phyloP scores from a whole-genome alignment of 92 coral and sea anemone genomes.

The Epizoanthus stellaris region DNA sequence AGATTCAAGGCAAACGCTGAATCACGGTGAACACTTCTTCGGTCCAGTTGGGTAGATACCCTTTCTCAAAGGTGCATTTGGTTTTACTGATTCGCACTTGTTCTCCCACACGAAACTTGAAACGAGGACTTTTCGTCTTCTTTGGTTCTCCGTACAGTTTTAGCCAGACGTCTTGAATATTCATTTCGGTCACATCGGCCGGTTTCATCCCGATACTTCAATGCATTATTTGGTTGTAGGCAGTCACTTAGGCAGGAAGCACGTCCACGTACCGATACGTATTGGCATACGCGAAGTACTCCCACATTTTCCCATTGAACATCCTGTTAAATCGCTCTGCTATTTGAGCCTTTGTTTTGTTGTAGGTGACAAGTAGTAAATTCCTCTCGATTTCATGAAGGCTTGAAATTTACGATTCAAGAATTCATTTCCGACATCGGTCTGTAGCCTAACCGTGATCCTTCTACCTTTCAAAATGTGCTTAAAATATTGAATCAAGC shows the following conservation, averaged over 20 bases:
- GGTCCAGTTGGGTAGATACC: background rate
- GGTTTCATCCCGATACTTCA: background rate
- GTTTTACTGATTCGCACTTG: background rate
- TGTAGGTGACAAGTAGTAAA: slow-evolving; percentile 25
- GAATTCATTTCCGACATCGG: background rate
- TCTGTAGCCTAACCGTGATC: background rate
- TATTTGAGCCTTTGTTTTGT: slow-evolving; percentile 33
- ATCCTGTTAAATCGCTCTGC: slow-evolving; percentile 40
- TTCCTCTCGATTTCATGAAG: too few relatives aligned
- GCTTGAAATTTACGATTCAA: too few relatives aligned
- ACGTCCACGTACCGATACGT: slow-evolving; percentile 11
- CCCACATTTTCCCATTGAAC: slow-evolving; percentile 9
- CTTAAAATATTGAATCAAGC: background rate
- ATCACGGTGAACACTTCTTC: too few relatives aligned
- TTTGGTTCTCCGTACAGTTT: slow-evolving; percentile 18
- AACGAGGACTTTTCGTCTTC: background rate
- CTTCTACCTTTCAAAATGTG: background rate
- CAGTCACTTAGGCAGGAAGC: background rate
- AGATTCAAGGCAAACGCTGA: too few relatives aligned
- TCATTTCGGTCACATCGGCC: background rate
- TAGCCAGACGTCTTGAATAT: slow-evolving; percentile 22
- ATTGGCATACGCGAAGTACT: slow-evolving; percentile 8
- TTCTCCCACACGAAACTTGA: slow-evolving; percentile 2
- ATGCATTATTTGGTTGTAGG: slow-evolving; percentile 25
- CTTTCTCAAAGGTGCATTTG: background rate